Percentiles rank a stretch among this genome's conserved stretches.
Conservation (phyloP, 2,797 vertebrate species). For the Lagocephalus sceleratus region DNA sequence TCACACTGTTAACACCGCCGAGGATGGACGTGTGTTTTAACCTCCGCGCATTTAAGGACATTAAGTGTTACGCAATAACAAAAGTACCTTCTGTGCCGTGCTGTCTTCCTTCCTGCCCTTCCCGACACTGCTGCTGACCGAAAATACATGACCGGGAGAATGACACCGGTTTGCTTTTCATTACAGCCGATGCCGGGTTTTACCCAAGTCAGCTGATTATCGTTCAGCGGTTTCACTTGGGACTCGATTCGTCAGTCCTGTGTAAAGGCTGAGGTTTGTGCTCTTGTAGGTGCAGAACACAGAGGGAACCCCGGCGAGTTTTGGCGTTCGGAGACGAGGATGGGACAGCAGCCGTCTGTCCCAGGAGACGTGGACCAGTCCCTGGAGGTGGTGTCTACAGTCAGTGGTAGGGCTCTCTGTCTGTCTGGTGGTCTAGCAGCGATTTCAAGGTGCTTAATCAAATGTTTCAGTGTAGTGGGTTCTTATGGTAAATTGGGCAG, state of each 20-base stretch:
- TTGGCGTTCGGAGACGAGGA: constrained; percentile 24
- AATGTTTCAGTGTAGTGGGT: too few species aligned
- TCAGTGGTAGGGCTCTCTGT: constrained; percentile 32
- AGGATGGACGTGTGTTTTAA: constrained; percentile 18
- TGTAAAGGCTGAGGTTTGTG: constrained; percentile 13
- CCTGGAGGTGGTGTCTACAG: constrained; percentile 23
- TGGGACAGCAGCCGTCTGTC: constrained; percentile 37
- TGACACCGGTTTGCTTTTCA: constrained; percentile 18
- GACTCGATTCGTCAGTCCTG: neutral
- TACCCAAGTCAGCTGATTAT: constrained; percentile 7
- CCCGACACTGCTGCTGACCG: constrained; percentile 36
- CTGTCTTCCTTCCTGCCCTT: constrained; percentile 28
- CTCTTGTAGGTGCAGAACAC: constrained; percentile 17
- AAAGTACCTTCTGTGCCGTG: constrained; percentile 25
- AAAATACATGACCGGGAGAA: constrained; percentile 1
- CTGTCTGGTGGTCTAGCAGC: neutral
- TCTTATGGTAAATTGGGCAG: too few species aligned
- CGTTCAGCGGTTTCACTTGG: neutral
- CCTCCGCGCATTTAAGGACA: too few species aligned
- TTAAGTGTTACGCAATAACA: constrained; percentile 44
- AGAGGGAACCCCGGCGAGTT: constrained; percentile 25
- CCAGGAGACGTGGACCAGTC: constrained; percentile 25
- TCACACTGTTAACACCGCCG: constrained; percentile 33
- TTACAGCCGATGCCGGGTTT: constrained; percentile 11
- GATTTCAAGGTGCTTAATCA: too few species aligned